A percentile compares a stretch with the other conserved stretches of the same genome.
Conservation (phyloP, 2,113 vertebrate species). For the Gasterosteus aculeatus region DNA sequence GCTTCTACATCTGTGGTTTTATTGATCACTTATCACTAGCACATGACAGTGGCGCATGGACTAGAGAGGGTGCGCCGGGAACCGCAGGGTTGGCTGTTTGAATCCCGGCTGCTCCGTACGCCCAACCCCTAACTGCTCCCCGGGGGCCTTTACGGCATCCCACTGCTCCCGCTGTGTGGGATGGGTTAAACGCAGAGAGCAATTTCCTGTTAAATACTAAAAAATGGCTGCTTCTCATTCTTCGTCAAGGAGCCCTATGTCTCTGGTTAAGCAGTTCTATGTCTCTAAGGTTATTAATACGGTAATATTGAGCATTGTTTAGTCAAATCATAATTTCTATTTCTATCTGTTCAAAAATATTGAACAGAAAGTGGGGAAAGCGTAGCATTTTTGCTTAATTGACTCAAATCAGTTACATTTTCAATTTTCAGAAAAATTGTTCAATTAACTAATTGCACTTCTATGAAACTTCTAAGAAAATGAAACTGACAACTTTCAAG, state of each 20-base stretch:
- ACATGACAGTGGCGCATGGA: not conserved
- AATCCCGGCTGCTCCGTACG: too few species aligned
- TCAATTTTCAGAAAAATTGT: not conserved
- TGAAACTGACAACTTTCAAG: not conserved
- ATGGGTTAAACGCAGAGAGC: too few species aligned
- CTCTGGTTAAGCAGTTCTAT: not conserved
- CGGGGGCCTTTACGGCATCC: too few species aligned
- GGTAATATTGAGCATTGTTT: not conserved
- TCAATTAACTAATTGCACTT: not conserved
- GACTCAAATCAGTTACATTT: too few species aligned
- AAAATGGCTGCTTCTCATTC: too few species aligned
- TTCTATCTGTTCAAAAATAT: too few species aligned
- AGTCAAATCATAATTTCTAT: not conserved
- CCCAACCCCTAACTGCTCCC: too few species aligned
- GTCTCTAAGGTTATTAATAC: not conserved
- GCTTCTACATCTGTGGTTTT: not conserved
- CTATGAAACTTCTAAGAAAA: not conserved
- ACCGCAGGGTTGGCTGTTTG: too few species aligned
- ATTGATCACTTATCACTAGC: not conserved
- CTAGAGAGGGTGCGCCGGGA: too few species aligned
- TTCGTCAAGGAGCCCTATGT: not conserved
- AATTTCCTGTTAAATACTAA: too few species aligned
- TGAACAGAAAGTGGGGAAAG: not conserved
- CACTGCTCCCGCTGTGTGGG: too few species aligned
- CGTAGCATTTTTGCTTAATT: not conserved